phyloP scores from a whole-genome alignment of 92 coral and sea anemone species.

The Phymanthus crucifer region DNA sequence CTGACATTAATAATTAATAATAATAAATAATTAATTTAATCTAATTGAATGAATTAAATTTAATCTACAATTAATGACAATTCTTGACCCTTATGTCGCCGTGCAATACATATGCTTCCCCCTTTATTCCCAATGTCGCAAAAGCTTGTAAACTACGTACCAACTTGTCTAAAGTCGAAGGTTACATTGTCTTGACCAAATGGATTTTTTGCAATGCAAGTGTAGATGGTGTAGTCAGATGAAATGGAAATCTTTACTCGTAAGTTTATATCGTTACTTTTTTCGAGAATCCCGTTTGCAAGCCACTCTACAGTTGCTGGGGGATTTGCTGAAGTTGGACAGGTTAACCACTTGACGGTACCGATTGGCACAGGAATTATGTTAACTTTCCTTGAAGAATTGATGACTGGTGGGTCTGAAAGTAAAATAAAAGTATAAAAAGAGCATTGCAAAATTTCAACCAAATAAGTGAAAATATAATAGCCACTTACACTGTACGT shows the following conservation, averaged over 20 bases:
- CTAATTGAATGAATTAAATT: neutral
- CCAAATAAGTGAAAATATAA: no score
- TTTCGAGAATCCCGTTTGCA: neutral
- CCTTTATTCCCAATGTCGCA: no score
- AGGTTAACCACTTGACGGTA: slow-evolving; percentile 7
- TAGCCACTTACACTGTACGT: slow-evolving; percentile 55
- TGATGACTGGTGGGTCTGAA: slow-evolving; percentile 48
- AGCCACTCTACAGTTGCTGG: slow-evolving; percentile 38
- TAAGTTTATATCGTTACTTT: slow-evolving; percentile 5
- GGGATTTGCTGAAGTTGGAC: slow-evolving; percentile 54
- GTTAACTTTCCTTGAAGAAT: slow-evolving; percentile 13
- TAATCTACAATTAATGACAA: no score
- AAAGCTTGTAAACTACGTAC: slow-evolving; percentile 16
- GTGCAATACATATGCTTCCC: neutral
- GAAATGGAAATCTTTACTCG: neutral
- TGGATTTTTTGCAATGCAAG: neutral
- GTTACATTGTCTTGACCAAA: neutral
- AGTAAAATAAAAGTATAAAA: neutral
- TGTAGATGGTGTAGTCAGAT: neutral
- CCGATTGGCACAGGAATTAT: slow-evolving; percentile 12
- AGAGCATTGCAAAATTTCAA: no score
- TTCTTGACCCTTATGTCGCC: no score
- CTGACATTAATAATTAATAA: neutral
- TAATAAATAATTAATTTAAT: neutral
- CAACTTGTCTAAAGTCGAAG: neutral